Conservation (phyloP, 2,888 invertebrate genomes). For the Callinectes sapidus region DNA sequence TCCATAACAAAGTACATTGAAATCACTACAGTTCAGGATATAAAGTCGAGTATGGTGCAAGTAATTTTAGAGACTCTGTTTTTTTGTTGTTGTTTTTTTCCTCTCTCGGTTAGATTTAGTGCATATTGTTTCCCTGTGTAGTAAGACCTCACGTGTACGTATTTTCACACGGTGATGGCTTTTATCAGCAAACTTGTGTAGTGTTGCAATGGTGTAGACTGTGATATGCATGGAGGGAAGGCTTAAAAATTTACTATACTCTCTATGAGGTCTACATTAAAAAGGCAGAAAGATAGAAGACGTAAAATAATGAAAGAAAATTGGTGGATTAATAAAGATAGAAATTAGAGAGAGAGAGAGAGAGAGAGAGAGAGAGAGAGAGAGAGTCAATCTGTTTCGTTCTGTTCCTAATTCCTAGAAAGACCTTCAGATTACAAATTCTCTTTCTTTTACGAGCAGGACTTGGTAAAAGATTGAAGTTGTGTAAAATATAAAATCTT, state of each 20-base stretch:
- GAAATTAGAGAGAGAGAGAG: too few relatives aligned
- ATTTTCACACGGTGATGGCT: neutral
- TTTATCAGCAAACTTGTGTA: conserved; percentile 1
- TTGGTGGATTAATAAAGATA: too few relatives aligned
- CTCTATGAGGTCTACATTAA: too few relatives aligned
- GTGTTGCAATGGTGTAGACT: neutral
- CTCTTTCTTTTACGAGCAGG: too few relatives aligned
- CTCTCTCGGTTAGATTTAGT: neutral
- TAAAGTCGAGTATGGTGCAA: neutral
- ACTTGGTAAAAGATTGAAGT: too few relatives aligned
- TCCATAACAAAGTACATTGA: neutral
- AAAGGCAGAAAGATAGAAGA: too few relatives aligned
- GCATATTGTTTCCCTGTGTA: neutral
- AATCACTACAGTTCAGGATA: neutral
- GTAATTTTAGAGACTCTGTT: neutral
- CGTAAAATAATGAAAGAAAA: too few relatives aligned
- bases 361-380: too few relatives aligned
- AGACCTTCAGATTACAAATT: too few relatives aligned
- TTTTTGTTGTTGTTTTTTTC: neutral
- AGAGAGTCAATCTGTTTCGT: too few relatives aligned
- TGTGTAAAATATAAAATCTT: too few relatives aligned
- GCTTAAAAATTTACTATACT: neutral
- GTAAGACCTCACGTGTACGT: conserved; percentile 4
- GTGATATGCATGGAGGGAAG: neutral
- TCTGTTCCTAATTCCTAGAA: too few relatives aligned